Evolutionary conservation across 2,888 invertebrate species (phyloP), one percentile per base, ranked within the genome.

Genomic region (Sphinx pinastri): DNA sequence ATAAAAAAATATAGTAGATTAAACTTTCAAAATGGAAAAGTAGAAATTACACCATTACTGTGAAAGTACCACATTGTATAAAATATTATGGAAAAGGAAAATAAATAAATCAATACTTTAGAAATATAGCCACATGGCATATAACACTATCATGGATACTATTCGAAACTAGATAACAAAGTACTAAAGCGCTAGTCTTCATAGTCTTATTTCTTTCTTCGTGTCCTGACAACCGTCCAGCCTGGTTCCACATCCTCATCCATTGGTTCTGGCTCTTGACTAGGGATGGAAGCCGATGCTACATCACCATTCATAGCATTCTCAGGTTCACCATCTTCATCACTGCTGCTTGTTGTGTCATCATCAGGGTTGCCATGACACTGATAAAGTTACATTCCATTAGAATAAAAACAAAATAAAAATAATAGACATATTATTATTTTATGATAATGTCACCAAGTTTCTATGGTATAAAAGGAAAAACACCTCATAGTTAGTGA

Each of bases 161-260:
- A 19, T 63, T 49, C 49, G 63, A 13, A 16, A 19, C 63, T 49
- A 63, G 19, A 63, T 19, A 63, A 63, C 63, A 25, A 19, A 16
- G 19, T 47, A 13, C 13, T 13, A 13, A 25, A 19, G 13, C 6
- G 12, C 63, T 49, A 63, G 12, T 63, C 47, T 49, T 49, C 13
- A 69, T 70, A 63, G 49, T 60, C 76, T 86, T 87, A 94, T 91
- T 95, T 93, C 90, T 92, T 92, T 83, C 94, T 93, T 75, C 92
- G 88, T 12, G 94, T 88, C 76, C 93, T 91, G 0, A 96, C 96
- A 68, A 95, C 94, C 14, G 95, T 96, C 96, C 96, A 96, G n/a
- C 95, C 96, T 0, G 95, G 95, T 76, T 96, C 96, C 0, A 91
- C 91, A 72, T 94, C 94, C 74, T 93, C 94, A 25, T 94, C 93